A percentile compares a stretch with the other conserved stretches of the same genome.
Conservation (phyloP, 2,888 invertebrate species). For the Agrenia bidenticulata region DNA sequence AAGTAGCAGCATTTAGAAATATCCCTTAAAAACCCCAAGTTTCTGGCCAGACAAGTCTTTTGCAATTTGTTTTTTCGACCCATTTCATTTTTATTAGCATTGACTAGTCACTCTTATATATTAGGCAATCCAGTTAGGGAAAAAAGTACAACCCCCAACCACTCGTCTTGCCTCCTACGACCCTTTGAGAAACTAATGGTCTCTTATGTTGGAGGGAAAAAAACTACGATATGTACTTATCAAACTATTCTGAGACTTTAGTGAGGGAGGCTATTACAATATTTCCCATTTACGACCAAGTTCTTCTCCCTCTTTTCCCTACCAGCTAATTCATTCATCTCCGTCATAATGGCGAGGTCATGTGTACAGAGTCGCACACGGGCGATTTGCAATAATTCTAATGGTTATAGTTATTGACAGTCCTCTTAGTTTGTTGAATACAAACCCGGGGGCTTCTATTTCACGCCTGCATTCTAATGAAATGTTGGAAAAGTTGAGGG, state of each 20-base stretch:
- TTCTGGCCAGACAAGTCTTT: neutral
- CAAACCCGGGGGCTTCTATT: too few relatives aligned
- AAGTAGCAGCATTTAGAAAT: too few relatives aligned
- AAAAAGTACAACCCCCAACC: neutral
- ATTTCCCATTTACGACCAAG: slow-evolving; percentile 8
- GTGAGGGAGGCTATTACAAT: neutral
- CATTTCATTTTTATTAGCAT: slow-evolving; percentile 21
- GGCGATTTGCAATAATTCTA: slow-evolving; percentile 3
- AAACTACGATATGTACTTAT: too few relatives aligned
- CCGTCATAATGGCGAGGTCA: neutral
- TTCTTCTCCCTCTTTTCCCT: neutral
- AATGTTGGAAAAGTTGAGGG: too few relatives aligned
- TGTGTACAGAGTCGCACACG: neutral
- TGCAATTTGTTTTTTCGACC: slow-evolving; percentile 18
- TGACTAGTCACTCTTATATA: neutral
- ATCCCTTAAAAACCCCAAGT: neutral
- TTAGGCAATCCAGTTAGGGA: neutral
- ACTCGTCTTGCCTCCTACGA: too few relatives aligned
- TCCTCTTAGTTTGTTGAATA: too few relatives aligned
- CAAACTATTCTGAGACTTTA: too few relatives aligned
- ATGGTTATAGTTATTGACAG: slow-evolving; percentile 13
- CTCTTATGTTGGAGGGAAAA: too few relatives aligned
- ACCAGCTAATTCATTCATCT: slow-evolving; percentile 5
- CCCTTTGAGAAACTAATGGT: too few relatives aligned
- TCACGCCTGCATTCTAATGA: too few relatives aligned